phyloP scores from a whole-genome alignment of 2,113 vertebrate species.

The Puma concolor region DNA sequence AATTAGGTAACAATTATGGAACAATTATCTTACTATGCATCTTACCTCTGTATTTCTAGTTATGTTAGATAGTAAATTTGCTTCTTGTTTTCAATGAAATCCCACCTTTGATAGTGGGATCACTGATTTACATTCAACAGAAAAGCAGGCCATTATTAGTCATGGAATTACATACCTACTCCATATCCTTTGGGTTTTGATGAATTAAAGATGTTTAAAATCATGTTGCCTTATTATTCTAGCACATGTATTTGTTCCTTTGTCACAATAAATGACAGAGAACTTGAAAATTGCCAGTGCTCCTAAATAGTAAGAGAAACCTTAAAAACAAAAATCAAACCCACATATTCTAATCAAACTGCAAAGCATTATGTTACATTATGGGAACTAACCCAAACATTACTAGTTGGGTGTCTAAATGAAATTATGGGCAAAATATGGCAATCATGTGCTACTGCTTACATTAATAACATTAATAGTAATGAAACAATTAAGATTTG shows the following conservation, averaged over 20 bases:
- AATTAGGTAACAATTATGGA: not conserved
- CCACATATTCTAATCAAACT: not conserved
- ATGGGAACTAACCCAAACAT: not conserved
- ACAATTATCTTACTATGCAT: not conserved
- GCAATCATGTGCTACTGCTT: not conserved
- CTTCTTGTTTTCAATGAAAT: not conserved
- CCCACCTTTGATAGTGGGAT: not conserved
- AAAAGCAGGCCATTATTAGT: not conserved
- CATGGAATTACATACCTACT: not conserved
- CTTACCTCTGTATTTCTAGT: not conserved
- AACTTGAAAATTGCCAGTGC: not conserved
- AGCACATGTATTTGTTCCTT: not conserved
- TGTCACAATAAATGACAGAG: not conserved
- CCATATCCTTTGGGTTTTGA: not conserved
- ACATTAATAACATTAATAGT: slow-evolving; percentile 24
- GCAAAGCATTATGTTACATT: not conserved
- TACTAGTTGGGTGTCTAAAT: not conserved
- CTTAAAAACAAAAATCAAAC: not conserved
- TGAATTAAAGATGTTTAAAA: not conserved
- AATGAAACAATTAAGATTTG: slow-evolving; percentile 14
- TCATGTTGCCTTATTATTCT: not conserved
- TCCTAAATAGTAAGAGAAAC: not conserved
- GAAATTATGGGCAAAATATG: not conserved
- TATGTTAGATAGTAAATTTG: not conserved
- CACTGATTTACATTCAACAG: not conserved